These are phyloP conservation scores for Pleuronectes platessa DNA, from an alignment of 2,113 vertebrate species.

Conservation along the genomic window DNA sequence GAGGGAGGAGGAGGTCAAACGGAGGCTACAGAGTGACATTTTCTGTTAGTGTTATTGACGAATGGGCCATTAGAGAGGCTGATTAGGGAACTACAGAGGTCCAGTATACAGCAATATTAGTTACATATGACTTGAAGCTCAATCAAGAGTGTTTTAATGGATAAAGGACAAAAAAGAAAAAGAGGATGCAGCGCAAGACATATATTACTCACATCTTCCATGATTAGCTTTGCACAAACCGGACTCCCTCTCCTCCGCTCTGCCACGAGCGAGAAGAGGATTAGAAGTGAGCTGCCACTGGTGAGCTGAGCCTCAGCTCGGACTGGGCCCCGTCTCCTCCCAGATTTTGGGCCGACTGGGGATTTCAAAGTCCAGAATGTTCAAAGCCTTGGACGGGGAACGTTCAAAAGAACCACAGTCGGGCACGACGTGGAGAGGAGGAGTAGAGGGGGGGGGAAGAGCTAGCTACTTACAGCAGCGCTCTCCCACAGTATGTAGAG, in stretches of 20 bases:
- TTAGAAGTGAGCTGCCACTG: constrained; percentile 59
- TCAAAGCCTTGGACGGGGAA: constrained; percentile 78
- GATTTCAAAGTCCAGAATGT: constrained; percentile 83
- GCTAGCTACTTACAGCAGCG: constrained; percentile 58
- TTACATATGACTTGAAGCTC: background rate
- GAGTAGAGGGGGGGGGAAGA: background rate
- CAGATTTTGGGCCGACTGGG: constrained; percentile 67
- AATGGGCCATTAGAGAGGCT: background rate
- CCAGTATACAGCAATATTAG: background rate
- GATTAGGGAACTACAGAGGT: background rate
- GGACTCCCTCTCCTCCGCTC: constrained; percentile 35
- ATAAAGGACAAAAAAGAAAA: background rate
- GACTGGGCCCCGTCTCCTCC: constrained; percentile 57
- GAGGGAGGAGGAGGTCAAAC: constrained; percentile 22
- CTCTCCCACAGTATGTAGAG: constrained; percentile 42
- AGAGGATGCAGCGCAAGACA: background rate
- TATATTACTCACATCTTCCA: constrained; percentile 37
- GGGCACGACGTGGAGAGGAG: constrained; percentile 53
- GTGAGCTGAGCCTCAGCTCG: constrained; percentile 50
- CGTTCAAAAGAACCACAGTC: constrained; percentile 74
- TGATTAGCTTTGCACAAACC: constrained; percentile 43
- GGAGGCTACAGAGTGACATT: background rate
- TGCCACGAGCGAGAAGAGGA: constrained; percentile 48
- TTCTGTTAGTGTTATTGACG: constrained; percentile 3
- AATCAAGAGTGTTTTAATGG: background rate